These are phyloP conservation scores for Solenopsis fugax DNA, from an alignment of 1,140 invertebrate species.

Conservation along the genomic window DNA sequence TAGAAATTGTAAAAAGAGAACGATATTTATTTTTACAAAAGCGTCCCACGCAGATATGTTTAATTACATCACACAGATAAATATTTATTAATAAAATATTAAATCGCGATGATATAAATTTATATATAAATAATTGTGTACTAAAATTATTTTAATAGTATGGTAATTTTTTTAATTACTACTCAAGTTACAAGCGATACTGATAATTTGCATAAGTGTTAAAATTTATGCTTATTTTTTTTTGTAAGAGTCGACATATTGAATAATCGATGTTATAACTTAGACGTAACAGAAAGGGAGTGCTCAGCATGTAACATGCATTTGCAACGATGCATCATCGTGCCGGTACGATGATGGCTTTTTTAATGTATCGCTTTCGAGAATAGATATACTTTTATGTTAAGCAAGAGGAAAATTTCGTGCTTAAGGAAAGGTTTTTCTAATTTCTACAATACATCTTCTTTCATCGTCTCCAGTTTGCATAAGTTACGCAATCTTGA, in stretches of 20 bases:
- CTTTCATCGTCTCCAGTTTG: background rate
- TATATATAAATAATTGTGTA: background rate
- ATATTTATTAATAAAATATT: background rate
- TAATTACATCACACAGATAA: conserved; percentile 15
- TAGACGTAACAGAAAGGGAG: background rate
- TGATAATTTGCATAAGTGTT: background rate
- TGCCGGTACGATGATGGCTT: background rate
- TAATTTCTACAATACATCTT: background rate
- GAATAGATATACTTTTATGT: background rate
- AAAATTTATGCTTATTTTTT: background rate
- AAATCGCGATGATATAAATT: background rate
- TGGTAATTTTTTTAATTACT: background rate
- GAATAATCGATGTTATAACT: conserved; percentile 30
- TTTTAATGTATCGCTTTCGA: background rate
- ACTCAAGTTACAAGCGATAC: background rate
- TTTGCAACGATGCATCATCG: conserved; percentile 27
- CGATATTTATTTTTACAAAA: conserved; percentile 25
- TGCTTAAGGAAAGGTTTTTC: background rate
- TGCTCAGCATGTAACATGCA: background rate
- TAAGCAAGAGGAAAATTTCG: background rate
- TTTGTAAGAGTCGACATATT: background rate
- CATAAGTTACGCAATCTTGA: conserved; percentile 35
- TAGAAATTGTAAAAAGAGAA: conserved; percentile 12
- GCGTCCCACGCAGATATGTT: background rate
- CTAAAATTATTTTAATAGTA: conserved; percentile 4